A percentile compares a stretch with the other conserved stretches of the same genome.
Conservation (phyloP, 2,797 vertebrate genomes). For the Acipenser oxyrinchus region DNA sequence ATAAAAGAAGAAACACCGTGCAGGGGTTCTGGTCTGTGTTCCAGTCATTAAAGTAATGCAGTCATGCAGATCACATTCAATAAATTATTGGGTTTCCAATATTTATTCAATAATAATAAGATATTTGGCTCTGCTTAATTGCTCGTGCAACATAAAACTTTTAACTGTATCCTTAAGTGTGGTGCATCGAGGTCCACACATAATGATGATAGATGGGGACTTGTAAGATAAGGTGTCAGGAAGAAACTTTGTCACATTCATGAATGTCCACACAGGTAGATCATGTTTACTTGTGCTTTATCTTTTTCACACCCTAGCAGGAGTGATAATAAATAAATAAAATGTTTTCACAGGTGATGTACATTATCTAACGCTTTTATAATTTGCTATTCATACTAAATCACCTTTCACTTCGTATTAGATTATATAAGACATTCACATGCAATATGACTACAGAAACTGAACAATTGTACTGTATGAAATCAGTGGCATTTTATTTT, state of each 20-base stretch:
- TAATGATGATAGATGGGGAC: slow-evolving; percentile 67
- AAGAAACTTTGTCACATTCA: slow-evolving; percentile 59
- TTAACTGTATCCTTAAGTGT: slow-evolving; percentile 57
- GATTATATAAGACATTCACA: too few relatives aligned
- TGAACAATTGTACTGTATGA: too few relatives aligned
- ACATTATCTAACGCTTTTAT: slow-evolving; percentile 29
- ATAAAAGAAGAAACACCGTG: slow-evolving; percentile 33
- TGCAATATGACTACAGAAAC: too few relatives aligned
- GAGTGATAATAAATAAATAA: slow-evolving; percentile 52
- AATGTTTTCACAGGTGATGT: slow-evolving; percentile 32
- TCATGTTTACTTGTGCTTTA: slow-evolving; percentile 54
- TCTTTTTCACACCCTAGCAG: slow-evolving; percentile 46
- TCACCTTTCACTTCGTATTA: slow-evolving; percentile 8
- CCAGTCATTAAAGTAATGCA: slow-evolving; percentile 31
- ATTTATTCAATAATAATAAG: slow-evolving; percentile 58
- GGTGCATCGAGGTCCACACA: slow-evolving; percentile 59
- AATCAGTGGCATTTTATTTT: too few relatives aligned
- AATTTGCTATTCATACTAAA: slow-evolving; percentile 19
- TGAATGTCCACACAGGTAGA: slow-evolving; percentile 50
- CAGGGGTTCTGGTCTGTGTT: slow-evolving; percentile 27
- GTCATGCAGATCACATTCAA: slow-evolving; percentile 36
- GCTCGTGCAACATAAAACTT: slow-evolving; percentile 60
- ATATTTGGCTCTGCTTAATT: slow-evolving; percentile 62
- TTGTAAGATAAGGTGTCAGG: slow-evolving; percentile 59
- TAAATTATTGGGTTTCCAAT: slow-evolving; percentile 49